Evolutionary conservation across 1,140 invertebrate species (phyloP).

Genomic region (Riptortus pedestris): DNA sequence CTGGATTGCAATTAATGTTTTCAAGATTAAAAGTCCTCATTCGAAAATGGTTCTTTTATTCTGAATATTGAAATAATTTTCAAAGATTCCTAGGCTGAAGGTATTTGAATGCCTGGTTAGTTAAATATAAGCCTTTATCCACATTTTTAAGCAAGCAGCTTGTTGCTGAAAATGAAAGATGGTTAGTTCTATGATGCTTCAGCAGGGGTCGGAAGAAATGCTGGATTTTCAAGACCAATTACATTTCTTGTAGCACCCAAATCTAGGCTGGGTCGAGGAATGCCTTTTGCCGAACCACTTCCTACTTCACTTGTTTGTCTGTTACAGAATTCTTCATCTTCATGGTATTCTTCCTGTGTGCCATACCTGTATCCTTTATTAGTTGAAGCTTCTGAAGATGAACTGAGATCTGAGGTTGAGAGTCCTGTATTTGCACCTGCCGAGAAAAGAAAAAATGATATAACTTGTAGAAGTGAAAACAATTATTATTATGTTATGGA

Average conservation of each 20-base stretch:
- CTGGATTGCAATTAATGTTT: no score
- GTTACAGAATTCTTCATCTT: not conserved
- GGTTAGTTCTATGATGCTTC: constrained; percentile 6
- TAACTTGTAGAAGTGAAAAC: no score
- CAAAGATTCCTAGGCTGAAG: no score
- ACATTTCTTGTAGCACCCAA: not conserved
- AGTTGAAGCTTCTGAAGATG: constrained; percentile 7
- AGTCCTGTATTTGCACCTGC: constrained; percentile 9
- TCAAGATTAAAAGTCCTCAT: no score
- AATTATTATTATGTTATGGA: no score
- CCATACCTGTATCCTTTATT: constrained; percentile 12
- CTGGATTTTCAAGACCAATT: not conserved
- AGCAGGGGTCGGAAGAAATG: not conserved
- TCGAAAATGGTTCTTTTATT: no score
- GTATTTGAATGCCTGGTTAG: no score
- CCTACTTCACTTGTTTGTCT: not conserved
- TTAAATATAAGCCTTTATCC: no score
- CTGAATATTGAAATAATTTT: no score
- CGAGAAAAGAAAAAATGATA: not conserved
- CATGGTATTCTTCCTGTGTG: constrained; percentile 3
- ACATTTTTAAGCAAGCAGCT: no score
- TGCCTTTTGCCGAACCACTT: not conserved
- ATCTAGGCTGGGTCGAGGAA: constrained; percentile 2
- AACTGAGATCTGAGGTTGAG: constrained; percentile 2
- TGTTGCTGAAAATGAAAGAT: no score